Conservation (phyloP, 2,113 vertebrate genomes). For the Solenodon paradoxus region DNA sequence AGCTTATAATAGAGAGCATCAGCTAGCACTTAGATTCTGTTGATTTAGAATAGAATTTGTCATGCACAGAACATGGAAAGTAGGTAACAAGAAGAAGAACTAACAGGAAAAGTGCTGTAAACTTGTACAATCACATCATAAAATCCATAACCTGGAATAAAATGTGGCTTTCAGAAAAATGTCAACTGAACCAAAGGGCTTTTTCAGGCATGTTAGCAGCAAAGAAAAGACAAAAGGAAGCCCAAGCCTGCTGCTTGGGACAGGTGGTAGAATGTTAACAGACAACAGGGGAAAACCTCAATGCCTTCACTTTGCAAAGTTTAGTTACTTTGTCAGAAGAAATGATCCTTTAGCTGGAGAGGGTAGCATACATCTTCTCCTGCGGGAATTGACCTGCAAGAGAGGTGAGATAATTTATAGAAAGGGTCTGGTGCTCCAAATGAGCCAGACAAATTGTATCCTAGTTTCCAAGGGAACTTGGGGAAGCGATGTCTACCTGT, state of each 20-base stretch:
- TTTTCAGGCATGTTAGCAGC: background rate
- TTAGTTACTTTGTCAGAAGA: conserved; percentile 32
- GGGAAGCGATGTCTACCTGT: background rate
- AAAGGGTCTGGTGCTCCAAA: background rate
- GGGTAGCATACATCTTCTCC: background rate
- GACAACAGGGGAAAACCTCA: background rate
- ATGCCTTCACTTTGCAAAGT: background rate
- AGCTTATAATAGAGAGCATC: background rate
- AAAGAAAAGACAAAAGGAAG: conserved; percentile 15
- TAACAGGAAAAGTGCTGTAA: background rate
- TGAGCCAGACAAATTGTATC: background rate
- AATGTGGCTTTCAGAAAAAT: conserved; percentile 41
- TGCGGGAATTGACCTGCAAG: background rate
- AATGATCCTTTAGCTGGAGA: conserved; percentile 2
- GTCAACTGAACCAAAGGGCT: background rate
- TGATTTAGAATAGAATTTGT: background rate
- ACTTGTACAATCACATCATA: background rate
- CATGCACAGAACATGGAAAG: background rate
- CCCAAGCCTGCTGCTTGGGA: background rate
- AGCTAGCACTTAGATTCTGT: background rate
- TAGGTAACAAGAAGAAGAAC: background rate
- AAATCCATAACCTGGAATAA: background rate
- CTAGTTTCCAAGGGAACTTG: background rate
- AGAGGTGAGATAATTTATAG: background rate
- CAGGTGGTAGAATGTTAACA: conserved; percentile 49